Evolutionary conservation across 2,797 vertebrate genomes (phyloP).

Genomic region (Microtus californicus): DNA sequence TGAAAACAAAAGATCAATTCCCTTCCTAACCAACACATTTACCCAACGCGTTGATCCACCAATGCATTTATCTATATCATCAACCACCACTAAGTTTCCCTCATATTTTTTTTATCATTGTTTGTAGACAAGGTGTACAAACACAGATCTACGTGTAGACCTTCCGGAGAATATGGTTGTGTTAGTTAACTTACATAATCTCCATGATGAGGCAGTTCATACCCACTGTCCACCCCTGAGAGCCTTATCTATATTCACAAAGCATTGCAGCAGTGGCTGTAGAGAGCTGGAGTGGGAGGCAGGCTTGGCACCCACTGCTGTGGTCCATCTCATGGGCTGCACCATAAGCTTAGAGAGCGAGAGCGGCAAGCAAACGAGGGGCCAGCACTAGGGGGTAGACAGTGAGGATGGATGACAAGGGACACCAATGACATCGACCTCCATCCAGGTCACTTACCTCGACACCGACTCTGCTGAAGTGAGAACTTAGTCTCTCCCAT

Average conservation of each 20-base stretch:
- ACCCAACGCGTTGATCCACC: not conserved
- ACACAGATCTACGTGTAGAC: not conserved
- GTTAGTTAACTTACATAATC: not conserved
- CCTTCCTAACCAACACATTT: not conserved
- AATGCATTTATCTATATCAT: not conserved
- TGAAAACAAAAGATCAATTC: not conserved
- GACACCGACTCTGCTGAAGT: not conserved
- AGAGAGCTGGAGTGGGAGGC: not conserved
- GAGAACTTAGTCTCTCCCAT: not conserved
- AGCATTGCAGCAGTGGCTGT: not conserved
- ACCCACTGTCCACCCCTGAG: not conserved
- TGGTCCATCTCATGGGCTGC: not conserved
- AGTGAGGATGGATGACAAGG: not conserved
- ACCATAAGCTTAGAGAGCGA: not conserved
- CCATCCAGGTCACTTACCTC: constrained; percentile 13
- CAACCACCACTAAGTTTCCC: not conserved
- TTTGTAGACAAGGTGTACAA: not conserved
- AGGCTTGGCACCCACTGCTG: not conserved
- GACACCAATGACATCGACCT: rapidly evolving
- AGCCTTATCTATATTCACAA: not conserved
- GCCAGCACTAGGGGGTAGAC: not conserved
- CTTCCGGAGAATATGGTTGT: not conserved
- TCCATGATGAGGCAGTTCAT: not conserved
- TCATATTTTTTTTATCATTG: not conserved
- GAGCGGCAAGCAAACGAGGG: not conserved